A percentile compares a stretch with the other conserved stretches of the same genome.
phyloP scores from a whole-genome alignment of 2,888 invertebrate species.

The Caenorhabditis sp. region DNA sequence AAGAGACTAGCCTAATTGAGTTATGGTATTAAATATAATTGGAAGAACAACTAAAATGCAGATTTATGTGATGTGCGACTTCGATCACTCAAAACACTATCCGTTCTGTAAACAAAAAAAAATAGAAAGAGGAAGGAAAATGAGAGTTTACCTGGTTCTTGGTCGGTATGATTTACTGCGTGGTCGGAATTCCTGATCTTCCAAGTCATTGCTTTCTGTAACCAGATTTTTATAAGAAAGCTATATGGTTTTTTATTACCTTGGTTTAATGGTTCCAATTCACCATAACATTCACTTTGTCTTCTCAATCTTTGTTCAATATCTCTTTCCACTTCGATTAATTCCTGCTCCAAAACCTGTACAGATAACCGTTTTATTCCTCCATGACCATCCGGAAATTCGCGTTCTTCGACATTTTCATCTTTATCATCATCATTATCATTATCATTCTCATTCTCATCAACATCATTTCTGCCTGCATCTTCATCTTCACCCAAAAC shows the following conservation, averaged over 20 bases:
- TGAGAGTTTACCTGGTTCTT: conserved; percentile 21
- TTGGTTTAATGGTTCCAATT: conserved; percentile 27
- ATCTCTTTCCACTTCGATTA: conserved; percentile 37
- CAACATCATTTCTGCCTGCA: neutral
- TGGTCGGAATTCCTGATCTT: conserved; percentile 21
- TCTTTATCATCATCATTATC: conserved; percentile 9
- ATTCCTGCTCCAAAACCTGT: conserved; percentile 44
- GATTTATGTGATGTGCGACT: conserved; percentile 42
- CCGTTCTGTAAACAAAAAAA: conserved; percentile 18
- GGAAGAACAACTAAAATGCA: conserved; percentile 5
- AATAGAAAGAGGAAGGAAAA: neutral
- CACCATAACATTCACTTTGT: conserved; percentile 28
- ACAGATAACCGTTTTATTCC: conserved; percentile 43
- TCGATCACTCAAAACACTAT: conserved; percentile 39
- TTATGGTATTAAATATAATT: neutral
- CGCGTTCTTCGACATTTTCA: neutral
- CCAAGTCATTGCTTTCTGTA: conserved; percentile 18
- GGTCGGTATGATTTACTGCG: conserved; percentile 25
- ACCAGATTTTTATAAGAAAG: neutral
- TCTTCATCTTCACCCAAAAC: conserved; percentile 12
- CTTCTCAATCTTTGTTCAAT: conserved; percentile 36
- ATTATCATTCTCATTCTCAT: conserved; percentile 7
- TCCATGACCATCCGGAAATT: conserved; percentile 40
- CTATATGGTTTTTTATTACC: neutral
- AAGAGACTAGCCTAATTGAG: conserved; percentile 2